phyloP scores from a whole-genome alignment of 2,888 invertebrate genomes.

The Cheilosia urbana region DNA sequence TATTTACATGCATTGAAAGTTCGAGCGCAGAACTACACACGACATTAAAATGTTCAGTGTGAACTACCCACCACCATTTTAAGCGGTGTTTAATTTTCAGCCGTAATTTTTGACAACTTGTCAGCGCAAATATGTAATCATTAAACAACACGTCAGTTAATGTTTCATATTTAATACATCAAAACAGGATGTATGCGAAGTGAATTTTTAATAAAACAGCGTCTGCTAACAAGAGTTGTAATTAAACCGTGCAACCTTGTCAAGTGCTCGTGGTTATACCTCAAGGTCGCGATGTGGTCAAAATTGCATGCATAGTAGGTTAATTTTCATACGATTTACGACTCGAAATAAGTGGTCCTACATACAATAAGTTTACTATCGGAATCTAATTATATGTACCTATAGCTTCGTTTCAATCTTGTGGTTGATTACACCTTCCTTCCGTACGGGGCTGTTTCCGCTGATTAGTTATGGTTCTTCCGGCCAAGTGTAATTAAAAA shows the following conservation, averaged over 20 bases:
- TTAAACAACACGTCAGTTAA: not conserved
- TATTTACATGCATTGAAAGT: too few relatives aligned
- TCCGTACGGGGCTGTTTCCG: slow-evolving; percentile 36
- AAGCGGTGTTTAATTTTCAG: not conserved
- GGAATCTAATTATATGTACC: slow-evolving; percentile 45
- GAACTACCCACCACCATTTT: not conserved
- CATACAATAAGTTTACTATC: slow-evolving; percentile 12
- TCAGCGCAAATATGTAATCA: not conserved
- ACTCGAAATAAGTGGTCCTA: slow-evolving; percentile 27
- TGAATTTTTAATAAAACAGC: not conserved
- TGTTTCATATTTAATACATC: not conserved
- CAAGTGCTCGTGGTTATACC: not conserved
- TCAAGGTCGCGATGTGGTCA: slow-evolving; percentile 23
- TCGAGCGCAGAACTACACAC: too few relatives aligned
- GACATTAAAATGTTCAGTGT: too few relatives aligned
- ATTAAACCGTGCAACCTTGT: not conserved
- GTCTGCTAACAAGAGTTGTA: not conserved
- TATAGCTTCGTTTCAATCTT: slow-evolving; percentile 14
- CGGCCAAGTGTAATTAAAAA: slow-evolving; percentile 36
- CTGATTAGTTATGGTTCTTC: slow-evolving; percentile 41
- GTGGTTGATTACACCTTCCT: slow-evolving; percentile 44
- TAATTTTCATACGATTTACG: slow-evolving; percentile 23
- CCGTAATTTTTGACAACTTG: not conserved
- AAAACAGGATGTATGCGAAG: not conserved
- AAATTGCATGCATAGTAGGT: slow-evolving; percentile 20